Conservation (phyloP, 2,113 vertebrate species). For the Epinephelus moara region DNA sequence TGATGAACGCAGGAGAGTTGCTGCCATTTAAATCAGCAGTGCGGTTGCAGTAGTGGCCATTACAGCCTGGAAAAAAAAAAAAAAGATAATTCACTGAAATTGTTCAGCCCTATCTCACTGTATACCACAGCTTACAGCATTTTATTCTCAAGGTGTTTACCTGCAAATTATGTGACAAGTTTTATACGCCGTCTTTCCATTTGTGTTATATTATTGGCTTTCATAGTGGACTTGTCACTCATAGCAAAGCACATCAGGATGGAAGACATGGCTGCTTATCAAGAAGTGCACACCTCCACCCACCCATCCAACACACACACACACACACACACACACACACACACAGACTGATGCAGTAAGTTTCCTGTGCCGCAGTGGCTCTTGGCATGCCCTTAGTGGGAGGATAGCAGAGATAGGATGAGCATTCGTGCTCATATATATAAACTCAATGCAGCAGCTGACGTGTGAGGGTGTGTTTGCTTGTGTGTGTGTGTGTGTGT, state of each 20-base stretch:
- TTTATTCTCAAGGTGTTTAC: not conserved
- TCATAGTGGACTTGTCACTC: not conserved
- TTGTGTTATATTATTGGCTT: not conserved
- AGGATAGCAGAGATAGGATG: slow-evolving; percentile 55
- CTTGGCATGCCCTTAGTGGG: slow-evolving; percentile 56
- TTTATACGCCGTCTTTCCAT: not conserved
- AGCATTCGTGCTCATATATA: slow-evolving; percentile 36
- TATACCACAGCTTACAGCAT: not conserved
- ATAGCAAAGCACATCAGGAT: slow-evolving; percentile 7
- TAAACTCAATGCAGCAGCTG: slow-evolving; percentile 40
- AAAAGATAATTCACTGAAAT: too few relatives aligned
- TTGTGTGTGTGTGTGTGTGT: slow-evolving; percentile 16
- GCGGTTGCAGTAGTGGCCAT: too few relatives aligned
- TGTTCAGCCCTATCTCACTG: not conserved
- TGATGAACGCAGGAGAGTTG: too few relatives aligned
- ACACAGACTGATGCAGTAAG: slow-evolving; percentile 35
- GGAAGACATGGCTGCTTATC: slow-evolving; percentile 20
- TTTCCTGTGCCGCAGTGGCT: slow-evolving; percentile 61
- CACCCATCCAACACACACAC: slow-evolving; percentile 3
- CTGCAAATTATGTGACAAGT: not conserved
- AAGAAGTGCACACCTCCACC: slow-evolving; percentile 17
- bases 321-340: slow-evolving; percentile 27
- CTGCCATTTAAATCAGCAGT: too few relatives aligned
- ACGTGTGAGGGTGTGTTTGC: slow-evolving; percentile 26
- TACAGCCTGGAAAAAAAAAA: too few relatives aligned